Evolutionary conservation across 2,113 vertebrate species (phyloP).

Genomic region (Poeciliopsis turrubarensis): DNA sequence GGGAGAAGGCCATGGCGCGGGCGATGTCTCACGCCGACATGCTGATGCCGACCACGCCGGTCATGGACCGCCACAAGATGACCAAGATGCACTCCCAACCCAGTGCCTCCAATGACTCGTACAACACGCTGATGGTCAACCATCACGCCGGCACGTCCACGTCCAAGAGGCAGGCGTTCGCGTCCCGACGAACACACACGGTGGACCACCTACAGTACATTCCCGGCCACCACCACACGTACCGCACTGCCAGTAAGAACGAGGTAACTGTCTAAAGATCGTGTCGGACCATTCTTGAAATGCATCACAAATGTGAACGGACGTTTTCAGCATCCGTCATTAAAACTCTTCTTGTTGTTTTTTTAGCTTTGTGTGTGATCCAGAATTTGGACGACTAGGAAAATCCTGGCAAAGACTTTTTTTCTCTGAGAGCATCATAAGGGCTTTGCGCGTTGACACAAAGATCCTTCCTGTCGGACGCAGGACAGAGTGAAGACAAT

Average conservation of each 20-base stretch:
- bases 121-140: slow-evolving; percentile 91
- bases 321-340: slow-evolving; percentile 31
- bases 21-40: slow-evolving; percentile 95
- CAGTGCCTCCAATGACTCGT: slow-evolving; percentile 91
- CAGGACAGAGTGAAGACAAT: slow-evolving; percentile 38
- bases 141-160: slow-evolving; percentile 72
- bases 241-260: slow-evolving; percentile 95
- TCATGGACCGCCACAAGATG: slow-evolving; percentile 93
- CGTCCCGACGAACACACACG: slow-evolving; percentile 94
- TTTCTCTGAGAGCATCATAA: slow-evolving; percentile 78
- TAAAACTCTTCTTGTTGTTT: slow-evolving; percentile 65
- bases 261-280: slow-evolving; percentile 94
- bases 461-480: slow-evolving; percentile 54
- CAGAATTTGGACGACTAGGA: slow-evolving; percentile 46
- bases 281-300: slow-evolving; percentile 18
- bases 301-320: background rate
- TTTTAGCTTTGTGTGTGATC: slow-evolving; percentile 67
- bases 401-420: slow-evolving; percentile 46
- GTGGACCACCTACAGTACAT: slow-evolving; percentile 97
- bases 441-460: slow-evolving; percentile 75
- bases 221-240: slow-evolving; percentile 88
- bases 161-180: slow-evolving; percentile 95
- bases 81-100: slow-evolving; percentile 97
- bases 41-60: slow-evolving; percentile 89
- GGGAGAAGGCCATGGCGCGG: slow-evolving; percentile 91